Evolutionary conservation across 2,888 invertebrate genomes (phyloP).

Genomic region (Noctua janthina): DNA sequence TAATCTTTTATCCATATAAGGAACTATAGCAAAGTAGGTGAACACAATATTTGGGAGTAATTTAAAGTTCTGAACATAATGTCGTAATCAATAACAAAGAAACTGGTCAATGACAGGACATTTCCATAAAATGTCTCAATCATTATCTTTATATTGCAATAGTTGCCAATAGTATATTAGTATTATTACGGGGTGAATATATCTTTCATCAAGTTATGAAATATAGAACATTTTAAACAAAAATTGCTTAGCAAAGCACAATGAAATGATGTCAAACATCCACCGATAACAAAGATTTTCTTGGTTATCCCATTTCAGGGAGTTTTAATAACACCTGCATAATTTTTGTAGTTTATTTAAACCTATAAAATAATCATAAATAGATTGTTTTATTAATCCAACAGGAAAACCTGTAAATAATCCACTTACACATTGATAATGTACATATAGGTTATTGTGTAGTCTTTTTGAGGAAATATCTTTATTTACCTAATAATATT

Average conservation of each 20-base stretch:
- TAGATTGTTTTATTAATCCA: slow-evolving; percentile 22
- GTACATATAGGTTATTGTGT: not conserved
- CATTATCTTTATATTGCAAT: slow-evolving; percentile 20
- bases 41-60: slow-evolving; percentile 3
- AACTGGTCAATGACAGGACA: not conserved
- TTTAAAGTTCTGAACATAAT: not conserved
- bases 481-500: slow-evolving; percentile 14
- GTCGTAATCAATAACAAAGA: slow-evolving; percentile 36
- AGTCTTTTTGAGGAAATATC: slow-evolving; percentile 48
- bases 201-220: slow-evolving; percentile 30
- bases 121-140: slow-evolving; percentile 18
- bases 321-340: not conserved
- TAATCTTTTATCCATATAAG: not conserved
- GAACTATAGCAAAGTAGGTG: slow-evolving; percentile 13
- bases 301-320: not conserved
- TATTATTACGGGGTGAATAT: slow-evolving; percentile 17
- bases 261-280: not conserved
- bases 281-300: not conserved
- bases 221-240: not conserved
- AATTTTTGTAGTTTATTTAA: not conserved
- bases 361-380: slow-evolving; percentile 7
- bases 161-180: slow-evolving; percentile 10
- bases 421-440: slow-evolving; percentile 1
- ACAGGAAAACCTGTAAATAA: slow-evolving; percentile 44
- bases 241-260: not conserved